phyloP scores from a whole-genome alignment of 2,797 vertebrate species.

The Otolemur crassicaudatus region DNA sequence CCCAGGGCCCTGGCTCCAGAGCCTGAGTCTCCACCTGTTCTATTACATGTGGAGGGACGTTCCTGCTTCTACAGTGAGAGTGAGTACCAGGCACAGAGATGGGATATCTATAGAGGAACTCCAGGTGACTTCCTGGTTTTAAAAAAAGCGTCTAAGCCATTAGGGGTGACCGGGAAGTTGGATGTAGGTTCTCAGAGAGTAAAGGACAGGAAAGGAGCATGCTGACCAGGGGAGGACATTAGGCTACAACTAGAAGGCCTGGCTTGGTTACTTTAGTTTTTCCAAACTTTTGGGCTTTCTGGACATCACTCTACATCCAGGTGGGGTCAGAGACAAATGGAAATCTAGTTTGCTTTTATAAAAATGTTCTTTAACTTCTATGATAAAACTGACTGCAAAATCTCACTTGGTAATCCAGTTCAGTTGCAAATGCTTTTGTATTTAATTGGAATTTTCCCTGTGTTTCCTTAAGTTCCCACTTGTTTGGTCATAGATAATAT shows the following conservation, averaged over 20 bases:
- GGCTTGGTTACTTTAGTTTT: not conserved
- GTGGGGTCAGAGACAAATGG: fast-evolving
- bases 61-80: fast-evolving
- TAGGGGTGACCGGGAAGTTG: not conserved
- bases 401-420: fast-evolving
- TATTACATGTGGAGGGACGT: fast-evolving
- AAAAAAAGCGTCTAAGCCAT: not conserved
- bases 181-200: fast-evolving
- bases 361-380: not conserved
- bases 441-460: not conserved
- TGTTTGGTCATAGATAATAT: fast-evolving
- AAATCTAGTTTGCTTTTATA: not conserved
- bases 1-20: not conserved
- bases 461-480: not conserved
- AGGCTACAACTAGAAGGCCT: fast-evolving
- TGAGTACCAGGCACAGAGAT: fast-evolving
- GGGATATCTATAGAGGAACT: not conserved
- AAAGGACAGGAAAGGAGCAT: fast-evolving
- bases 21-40: not conserved
- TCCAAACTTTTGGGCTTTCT: fast-evolving
- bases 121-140: fast-evolving
- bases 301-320: fast-evolving
- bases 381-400: too few relatives aligned
- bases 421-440: too few relatives aligned
- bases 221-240: not conserved